phyloP scores from a whole-genome alignment of 2,797 vertebrate genomes.

The Cossypha dichroa region DNA sequence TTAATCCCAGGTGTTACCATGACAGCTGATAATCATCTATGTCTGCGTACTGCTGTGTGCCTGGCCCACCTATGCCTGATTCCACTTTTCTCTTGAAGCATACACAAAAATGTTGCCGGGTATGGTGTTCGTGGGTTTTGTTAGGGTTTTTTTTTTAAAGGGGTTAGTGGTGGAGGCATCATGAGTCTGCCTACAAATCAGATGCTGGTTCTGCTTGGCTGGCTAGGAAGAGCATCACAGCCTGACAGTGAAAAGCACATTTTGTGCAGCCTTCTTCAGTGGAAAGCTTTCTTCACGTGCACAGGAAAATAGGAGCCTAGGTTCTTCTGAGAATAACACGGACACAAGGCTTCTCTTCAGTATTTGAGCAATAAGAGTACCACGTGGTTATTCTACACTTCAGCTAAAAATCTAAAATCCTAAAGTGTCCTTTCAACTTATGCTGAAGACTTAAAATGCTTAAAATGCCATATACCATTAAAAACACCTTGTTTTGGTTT shows the following conservation, averaged over 20 bases:
- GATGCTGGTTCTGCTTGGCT: neutral
- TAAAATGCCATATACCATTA: neutral
- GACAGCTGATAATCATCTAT: neutral
- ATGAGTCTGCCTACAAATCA: neutral
- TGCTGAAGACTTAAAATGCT: neutral
- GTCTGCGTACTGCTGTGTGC: neutral
- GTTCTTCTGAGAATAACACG: neutral
- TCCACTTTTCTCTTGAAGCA: neutral
- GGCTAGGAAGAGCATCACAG: neutral
- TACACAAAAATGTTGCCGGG: neutral
- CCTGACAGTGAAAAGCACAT: neutral
- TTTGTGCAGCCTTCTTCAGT: neutral
- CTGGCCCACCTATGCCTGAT: neutral
- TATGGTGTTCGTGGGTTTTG: fast-evolving
- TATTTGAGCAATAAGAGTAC: neutral
- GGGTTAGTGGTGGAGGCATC: neutral
- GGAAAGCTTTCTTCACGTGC: neutral
- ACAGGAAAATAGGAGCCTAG: neutral
- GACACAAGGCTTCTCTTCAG: neutral
- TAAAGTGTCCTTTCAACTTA: neutral
- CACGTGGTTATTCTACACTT: neutral
- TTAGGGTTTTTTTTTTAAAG: neutral
- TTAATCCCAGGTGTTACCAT: neutral
- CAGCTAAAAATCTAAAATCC: neutral
- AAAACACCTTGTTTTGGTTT: neutral